Evolutionary conservation across 2,888 invertebrate genomes (phyloP), one percentile per base, ranked within the genome.

Genomic region (Adineta ricciae): DNA sequence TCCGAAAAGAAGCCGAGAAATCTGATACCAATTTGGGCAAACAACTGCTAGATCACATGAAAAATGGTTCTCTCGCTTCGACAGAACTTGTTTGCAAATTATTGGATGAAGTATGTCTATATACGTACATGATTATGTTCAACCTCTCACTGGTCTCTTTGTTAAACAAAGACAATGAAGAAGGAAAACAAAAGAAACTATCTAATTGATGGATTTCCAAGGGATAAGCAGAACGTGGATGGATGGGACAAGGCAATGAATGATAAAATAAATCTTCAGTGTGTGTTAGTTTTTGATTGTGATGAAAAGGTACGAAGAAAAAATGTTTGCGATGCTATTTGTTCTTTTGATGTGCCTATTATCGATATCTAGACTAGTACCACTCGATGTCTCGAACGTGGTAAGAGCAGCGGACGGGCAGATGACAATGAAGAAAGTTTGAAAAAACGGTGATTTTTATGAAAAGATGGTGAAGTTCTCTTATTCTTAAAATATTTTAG

Each of bases 11-110:
- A 91, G 93, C 50, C 1, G 49, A 83, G 3, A 87, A 96, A 5
- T 21, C 56, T 27, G 93, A 94, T 0, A 97, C 97, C 0, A 92
- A 95, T 89, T 95, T 87, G 36, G 89, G 97, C 0, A 94, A 95
- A 88, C 92, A 97, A 88, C 99, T 99, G 87, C 96, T 96, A 88
- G 93, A 92, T 84, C 95, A 96, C 90, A 98, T 99, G 85, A 93
- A 92, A 83, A 94, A 96, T 90, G 99, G 98, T 0, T 93, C 94
- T 87, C 98, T 98, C 87, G 99, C 99, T 5, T 99, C 99, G 1
- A 99, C 99, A 0, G 96, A 96, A 91, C 96, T 99, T 87, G 99
- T 99, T 24, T 99, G 98, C 90, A 94, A 94, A 84, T 93, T 99
- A 27, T 49, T 78, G 56, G 32, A 56, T 11, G 86, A 91, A 8